phyloP scores from a whole-genome alignment of 2,113 vertebrate species.

The Notothenia rossii region DNA sequence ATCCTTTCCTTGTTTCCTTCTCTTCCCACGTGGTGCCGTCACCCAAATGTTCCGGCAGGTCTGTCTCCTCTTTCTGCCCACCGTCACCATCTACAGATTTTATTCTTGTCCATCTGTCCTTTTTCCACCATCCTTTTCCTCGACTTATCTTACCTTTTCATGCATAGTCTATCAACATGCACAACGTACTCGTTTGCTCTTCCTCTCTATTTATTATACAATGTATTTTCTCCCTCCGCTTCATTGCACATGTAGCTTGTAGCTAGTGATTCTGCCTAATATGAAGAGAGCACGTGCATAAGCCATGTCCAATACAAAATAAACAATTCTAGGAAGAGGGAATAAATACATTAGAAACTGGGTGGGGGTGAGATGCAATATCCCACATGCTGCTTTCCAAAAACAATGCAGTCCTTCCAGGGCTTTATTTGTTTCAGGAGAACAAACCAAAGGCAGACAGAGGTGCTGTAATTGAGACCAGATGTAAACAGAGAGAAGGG shows the following conservation, averaged over 20 bases:
- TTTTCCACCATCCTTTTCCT: not conserved
- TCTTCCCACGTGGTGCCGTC: not conserved
- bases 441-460: slow-evolving; percentile 36
- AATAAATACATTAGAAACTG: slow-evolving; percentile 37
- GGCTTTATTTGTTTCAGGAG: slow-evolving; percentile 33
- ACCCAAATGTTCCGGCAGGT: slow-evolving; percentile 18
- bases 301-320: slow-evolving; percentile 61
- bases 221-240: slow-evolving; percentile 4
- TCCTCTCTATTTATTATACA: not conserved
- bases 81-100: slow-evolving; percentile 9
- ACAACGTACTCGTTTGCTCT: not conserved
- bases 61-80: slow-evolving; percentile 7
- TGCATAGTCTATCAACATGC: not conserved
- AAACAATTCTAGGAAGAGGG: slow-evolving; percentile 46
- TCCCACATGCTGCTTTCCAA: slow-evolving; percentile 16
- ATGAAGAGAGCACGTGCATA: slow-evolving; percentile 20
- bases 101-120: slow-evolving; percentile 12
- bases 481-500: slow-evolving; percentile 51
- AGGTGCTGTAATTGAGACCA: slow-evolving; percentile 65
- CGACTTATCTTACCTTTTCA: not conserved
- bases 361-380: slow-evolving; percentile 19
- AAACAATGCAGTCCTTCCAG: slow-evolving; percentile 34
- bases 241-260: slow-evolving; percentile 4
- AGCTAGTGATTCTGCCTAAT: slow-evolving; percentile 19
- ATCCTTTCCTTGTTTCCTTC: slow-evolving; percentile 6